Base-by-base conservation (phyloP, 2,113 vertebrate species). In the Corythaixoides concolor region DNA sequence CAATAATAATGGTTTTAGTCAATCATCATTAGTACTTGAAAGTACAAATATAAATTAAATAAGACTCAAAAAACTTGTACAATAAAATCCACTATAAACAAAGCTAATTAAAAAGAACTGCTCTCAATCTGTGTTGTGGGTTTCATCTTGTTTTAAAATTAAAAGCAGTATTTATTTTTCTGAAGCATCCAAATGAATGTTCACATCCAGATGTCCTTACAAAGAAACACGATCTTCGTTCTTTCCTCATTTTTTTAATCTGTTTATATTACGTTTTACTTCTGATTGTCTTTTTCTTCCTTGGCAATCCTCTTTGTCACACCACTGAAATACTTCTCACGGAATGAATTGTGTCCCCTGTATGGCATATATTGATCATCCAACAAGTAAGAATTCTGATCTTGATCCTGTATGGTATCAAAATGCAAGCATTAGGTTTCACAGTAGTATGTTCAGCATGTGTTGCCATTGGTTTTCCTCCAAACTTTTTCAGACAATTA, bases 301-400 rank as follows among this genome's bases (percentile, higher is more conserved):
- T 98, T 99, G 77, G 97, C 96, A 82, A 98, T 97, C 96, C 98
- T 99, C 97, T 99, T 99, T 87, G 98, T 99, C 62, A 99, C 96
- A 60, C 99, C 99, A 87, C 99, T 99, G 97, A 99, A 99, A 96
- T 99, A 99, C 95, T 99, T 99, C 95, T 99, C 99, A 94, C 99
- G 99, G 97, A 99, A 99, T 90, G 99, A 99, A 93, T 99, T 99
- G 98, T 99, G 99, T 92, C 99, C 99, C 97, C 98, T 98, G 97
- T 99, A 99, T 0, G 97, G 98, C 85, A 98, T 97, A 96, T 98
- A 98, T 33, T 96, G 97, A 15, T 97, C 96, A 50, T 98, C 99
- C 88, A 97, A 90, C 33, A 98, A 95, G 87, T 98, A 97, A 72
- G 97, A 97, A 94, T 97, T 96, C 63, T 93, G 92, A 92, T 99